Percentiles rank a stretch among this genome's conserved stretches.
phyloP scores from a whole-genome alignment of 64 coral and sea anemone species.

The Porites australiensis region DNA sequence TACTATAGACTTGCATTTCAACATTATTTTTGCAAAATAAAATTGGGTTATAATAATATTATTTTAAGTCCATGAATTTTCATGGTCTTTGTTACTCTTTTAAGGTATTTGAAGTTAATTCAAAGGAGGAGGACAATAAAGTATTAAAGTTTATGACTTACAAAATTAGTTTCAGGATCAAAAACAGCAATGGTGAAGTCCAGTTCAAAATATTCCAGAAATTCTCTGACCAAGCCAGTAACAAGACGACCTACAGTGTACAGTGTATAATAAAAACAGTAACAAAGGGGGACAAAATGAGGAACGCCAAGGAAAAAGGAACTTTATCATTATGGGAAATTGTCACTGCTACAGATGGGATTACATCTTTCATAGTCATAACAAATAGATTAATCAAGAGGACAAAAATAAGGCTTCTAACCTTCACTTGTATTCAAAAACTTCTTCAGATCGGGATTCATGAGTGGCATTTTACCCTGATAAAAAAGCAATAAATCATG shows the following conservation, averaged over 20 bases:
- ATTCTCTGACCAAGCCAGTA: conserved; percentile 91
- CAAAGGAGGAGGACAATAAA: background rate
- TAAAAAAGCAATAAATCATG: conserved; percentile 4
- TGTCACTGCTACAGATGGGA: no score
- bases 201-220: conserved; percentile 96
- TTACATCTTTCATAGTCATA: background rate
- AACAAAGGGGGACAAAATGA: background rate
- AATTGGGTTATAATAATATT: no score
- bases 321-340: no score
- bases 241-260: conserved; percentile 78
- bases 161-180: conserved; percentile 97
- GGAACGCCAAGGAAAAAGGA: no score
- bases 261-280: background rate
- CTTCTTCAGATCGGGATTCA: conserved; percentile 87
- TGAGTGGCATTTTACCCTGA: conserved; percentile 86
- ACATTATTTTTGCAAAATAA: no score
- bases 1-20: no score
- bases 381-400: background rate
- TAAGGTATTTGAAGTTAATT: background rate
- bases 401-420: background rate
- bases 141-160: conserved; percentile 54
- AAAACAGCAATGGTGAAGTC: conserved; percentile 98
- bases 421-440: conserved; percentile 93
- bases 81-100: no score
- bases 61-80: no score